phyloP scores from a whole-genome alignment of 2,797 vertebrate genomes.

The Pseudochirops corinnae region DNA sequence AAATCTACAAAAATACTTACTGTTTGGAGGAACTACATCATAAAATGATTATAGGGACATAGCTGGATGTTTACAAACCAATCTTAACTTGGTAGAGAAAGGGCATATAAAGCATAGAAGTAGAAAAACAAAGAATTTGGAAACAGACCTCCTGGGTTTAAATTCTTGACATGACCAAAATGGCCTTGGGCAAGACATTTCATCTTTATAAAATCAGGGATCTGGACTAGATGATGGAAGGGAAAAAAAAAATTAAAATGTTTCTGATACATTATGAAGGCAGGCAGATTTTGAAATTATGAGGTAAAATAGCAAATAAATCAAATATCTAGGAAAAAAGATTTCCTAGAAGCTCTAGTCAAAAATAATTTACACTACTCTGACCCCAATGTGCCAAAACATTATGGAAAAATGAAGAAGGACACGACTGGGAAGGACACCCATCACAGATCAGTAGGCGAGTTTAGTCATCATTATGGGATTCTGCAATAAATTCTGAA shows the following conservation, averaged over 20 bases:
- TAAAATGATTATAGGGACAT: neutral
- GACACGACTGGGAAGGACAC: conserved; percentile 40
- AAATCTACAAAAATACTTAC: conserved; percentile 26
- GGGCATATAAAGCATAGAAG: neutral
- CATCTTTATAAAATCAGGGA: neutral
- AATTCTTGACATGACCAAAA: neutral
- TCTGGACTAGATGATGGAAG: neutral
- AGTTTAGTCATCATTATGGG: neutral
- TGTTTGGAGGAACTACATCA: conserved; percentile 35
- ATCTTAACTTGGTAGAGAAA: neutral
- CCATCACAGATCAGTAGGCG: neutral
- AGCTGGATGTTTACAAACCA: neutral
- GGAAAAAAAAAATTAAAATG: neutral
- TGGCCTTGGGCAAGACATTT: neutral
- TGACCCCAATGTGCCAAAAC: conserved; percentile 25
- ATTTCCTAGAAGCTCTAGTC: conserved; percentile 18
- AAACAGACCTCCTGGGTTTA: neutral
- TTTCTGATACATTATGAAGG: conserved; percentile 22
- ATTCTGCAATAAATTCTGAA: conserved; percentile 21
- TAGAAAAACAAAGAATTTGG: neutral
- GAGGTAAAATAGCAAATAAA: conserved; percentile 10
- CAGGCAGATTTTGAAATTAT: conserved; percentile 5
- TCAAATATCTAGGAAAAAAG: neutral
- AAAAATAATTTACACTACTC: conserved; percentile 38
- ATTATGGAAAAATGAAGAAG: conserved; percentile 31